A percentile compares a stretch with the other conserved stretches of the same genome.
Evolutionary conservation across 2,113 vertebrate genomes (phyloP).

Genomic region (Tapirus terrestris): DNA sequence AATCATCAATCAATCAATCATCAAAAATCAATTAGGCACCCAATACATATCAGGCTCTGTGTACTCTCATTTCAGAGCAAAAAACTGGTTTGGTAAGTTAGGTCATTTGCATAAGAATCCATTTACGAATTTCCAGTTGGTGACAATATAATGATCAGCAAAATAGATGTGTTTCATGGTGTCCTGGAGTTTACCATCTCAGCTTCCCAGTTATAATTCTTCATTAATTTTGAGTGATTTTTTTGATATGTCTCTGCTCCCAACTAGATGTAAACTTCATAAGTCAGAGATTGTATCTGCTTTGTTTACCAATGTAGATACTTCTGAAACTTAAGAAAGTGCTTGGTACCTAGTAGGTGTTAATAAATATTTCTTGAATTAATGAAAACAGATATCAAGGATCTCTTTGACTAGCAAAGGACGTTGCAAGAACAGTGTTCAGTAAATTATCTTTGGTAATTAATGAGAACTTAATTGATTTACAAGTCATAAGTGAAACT

Average conservation of each 20-base stretch:
- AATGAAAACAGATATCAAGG: neutral
- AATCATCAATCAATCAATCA: neutral
- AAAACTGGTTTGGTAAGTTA: neutral
- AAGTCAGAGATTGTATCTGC: neutral
- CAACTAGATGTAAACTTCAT: neutral
- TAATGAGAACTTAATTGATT: constrained; percentile 12
- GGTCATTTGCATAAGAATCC: neutral
- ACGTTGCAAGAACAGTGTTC: neutral
- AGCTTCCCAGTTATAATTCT: neutral
- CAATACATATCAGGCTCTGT: neutral
- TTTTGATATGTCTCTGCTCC: neutral
- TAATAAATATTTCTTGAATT: constrained; percentile 25
- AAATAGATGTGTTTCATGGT: neutral
- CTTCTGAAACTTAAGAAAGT: constrained; percentile 15
- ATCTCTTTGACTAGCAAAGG: neutral
- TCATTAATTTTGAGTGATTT: neutral
- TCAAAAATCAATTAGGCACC: neutral
- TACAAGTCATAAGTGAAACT: neutral
- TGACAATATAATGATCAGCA: neutral
- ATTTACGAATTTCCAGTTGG: neutral
- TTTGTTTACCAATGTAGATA: neutral
- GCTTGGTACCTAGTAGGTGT: neutral
- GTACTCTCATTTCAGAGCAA: neutral
- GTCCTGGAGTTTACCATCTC: neutral
- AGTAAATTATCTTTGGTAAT: constrained; percentile 35